Evolutionary conservation across 1,140 invertebrate genomes (phyloP), one percentile per base, ranked within the genome.

Genomic region (Phortica variegata): DNA sequence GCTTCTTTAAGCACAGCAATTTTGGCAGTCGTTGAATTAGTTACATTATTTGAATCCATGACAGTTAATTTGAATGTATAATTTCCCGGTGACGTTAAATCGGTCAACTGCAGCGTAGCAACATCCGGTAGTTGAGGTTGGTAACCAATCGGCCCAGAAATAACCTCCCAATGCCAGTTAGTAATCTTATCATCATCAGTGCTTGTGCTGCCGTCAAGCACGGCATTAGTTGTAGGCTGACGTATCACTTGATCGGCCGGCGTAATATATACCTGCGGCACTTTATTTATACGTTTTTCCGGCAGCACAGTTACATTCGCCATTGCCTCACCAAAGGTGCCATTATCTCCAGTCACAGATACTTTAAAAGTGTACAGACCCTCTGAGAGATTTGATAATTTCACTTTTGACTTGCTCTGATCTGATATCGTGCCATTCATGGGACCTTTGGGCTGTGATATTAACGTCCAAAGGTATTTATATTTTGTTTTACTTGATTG

Each of bases 1-100:
- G 84, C 93, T 57, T 90, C 87, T 81, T 95, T 93, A 8, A 95
- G 79, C 12, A 97, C 92, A 23, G 87, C 91, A 40, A 97, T 88
- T 77, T 91, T 93, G 20, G 93, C 93, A 13, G 84, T 86, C 1
- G 91, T 91, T 1, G 84, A 92, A 77, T 93, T 94, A 38, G 84
- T 87, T 0, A 85, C 86, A 54, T 91, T 89, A 77, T 96, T 90
- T 0, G 90, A 89, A 77, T 97, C 95, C 58, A 91, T 91, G 0
- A 97, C 91, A 3, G 91, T 95, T 47, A 97, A 79, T 83, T 91
- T 92, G 69, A 97, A 94, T 1, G 87, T 91, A 63, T 97, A 97
- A 77, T 93, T 92, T 46, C 95, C 94, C 5, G 93, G 88, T 39
- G 87, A 84, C 32, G 81, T 84, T 3, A 91, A 79, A 77, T 93